Percentiles rank a stretch among this genome's conserved stretches.
Conservation (phyloP, 2,888 invertebrate species). For the Scaptomyza cyrtandrae region DNA sequence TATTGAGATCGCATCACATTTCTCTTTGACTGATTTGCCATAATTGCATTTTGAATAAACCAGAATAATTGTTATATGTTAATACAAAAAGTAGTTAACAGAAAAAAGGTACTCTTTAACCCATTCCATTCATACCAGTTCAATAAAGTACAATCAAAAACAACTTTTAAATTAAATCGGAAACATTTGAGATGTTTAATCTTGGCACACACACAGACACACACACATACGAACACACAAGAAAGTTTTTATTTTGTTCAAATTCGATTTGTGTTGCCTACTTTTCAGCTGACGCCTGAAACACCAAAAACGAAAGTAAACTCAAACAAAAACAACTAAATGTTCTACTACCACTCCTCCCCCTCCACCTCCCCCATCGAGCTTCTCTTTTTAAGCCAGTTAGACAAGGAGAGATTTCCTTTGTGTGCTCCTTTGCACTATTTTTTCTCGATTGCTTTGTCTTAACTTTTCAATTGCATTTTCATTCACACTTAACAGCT, state of each 20-base stretch:
- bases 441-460: slow-evolving; percentile 55
- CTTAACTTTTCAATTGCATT: slow-evolving; percentile 61
- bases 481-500: slow-evolving; percentile 46
- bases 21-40: slow-evolving; percentile 2
- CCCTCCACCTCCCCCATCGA: neutral
- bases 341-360: neutral
- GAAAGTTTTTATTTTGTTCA: slow-evolving; percentile 43
- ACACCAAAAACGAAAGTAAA: neutral
- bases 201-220: slow-evolving; percentile 14
- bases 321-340: neutral
- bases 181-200: slow-evolving; percentile 38
- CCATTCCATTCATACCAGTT: too few relatives aligned
- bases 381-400: neutral
- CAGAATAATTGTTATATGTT: too few relatives aligned
- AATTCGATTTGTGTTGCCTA: slow-evolving; percentile 57
- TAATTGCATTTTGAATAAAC: neutral
- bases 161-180: slow-evolving; percentile 47
- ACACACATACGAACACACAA: neutral
- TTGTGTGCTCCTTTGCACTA: neutral
- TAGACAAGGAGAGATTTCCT: neutral
- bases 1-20: too few relatives aligned
- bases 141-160: too few relatives aligned
- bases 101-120: too few relatives aligned
- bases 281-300: slow-evolving; percentile 37
- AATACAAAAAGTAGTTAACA: too few relatives aligned